A percentile compares a stretch with the other conserved stretches of the same genome.
phyloP scores from a whole-genome alignment of 2,797 vertebrate species.

The Sphenodon punctatus region DNA sequence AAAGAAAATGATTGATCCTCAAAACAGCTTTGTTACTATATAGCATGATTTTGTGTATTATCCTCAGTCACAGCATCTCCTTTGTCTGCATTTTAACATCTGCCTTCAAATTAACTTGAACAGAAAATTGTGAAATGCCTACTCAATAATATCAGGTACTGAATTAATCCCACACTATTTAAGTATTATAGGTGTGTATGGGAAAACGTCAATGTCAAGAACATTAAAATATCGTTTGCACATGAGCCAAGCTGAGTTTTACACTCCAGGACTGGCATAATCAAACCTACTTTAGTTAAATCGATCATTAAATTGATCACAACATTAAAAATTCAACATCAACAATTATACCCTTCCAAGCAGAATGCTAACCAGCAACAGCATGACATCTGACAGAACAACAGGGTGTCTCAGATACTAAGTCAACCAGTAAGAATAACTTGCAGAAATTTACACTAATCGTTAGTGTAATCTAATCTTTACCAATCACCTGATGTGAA shows the following conservation, averaged over 20 bases:
- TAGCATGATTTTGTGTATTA: neutral
- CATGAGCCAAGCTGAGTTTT: neutral
- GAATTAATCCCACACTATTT: neutral
- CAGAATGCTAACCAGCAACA: neutral
- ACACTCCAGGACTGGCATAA: neutral
- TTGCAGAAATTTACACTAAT: neutral
- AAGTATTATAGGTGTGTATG: neutral
- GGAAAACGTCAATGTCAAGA: neutral
- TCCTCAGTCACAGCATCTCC: neutral
- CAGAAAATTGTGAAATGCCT: neutral
- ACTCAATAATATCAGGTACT: neutral
- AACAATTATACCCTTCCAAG: neutral
- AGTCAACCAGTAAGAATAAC: neutral
- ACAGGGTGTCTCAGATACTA: neutral
- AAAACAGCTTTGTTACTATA: neutral
- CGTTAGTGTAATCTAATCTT: too few species aligned
- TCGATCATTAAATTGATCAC: neutral
- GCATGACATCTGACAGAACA: fast-evolving
- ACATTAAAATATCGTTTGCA: neutral
- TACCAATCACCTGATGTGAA: neutral
- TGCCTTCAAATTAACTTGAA: neutral
- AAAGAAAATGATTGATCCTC: neutral
- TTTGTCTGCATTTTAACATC: neutral
- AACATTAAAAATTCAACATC: neutral
- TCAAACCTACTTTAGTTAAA: neutral